Base-by-base conservation (phyloP, 2,113 vertebrate genomes). In the Entomyzon cyanotis region DNA sequence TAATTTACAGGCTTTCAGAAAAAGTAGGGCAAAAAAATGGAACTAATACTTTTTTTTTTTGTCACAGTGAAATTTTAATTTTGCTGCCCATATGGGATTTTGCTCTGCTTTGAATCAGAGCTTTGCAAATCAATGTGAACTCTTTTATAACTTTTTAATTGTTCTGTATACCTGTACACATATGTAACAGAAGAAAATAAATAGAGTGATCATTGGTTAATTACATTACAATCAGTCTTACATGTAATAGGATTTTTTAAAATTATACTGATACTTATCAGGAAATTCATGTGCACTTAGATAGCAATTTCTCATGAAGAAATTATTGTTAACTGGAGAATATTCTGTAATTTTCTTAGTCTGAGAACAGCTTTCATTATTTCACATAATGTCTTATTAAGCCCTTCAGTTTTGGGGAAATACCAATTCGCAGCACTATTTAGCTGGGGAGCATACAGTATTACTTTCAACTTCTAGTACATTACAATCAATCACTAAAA, bases 1-100 rank as follows among this genome's bases (percentile, higher is more conserved):
- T 93, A 92, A 96, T 93, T 93, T 95, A 90, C 44, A 88, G 71
- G 47, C 85, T 92, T 91, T 91, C 90, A 90, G 56, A 74, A 91
- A 89, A 95, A 88, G 82, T 92, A 95, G 92, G 87, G 39, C 78
- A 94, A 92, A 95, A 91, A 94, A 93, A 71, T 22, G 41, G 55
- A 94, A 87, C 68, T 55, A 82, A 86, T 80, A 80, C 4, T 0
- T 37, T 78, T n/a, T 59, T 58, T 37, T 90, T 84, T 74, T 71
- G 5, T 77, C 28, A 89, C 27, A 55, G 37, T 85, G 71, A 24
- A 67, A 65, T 88, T 94, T 92, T 86, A 73, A 84, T 95, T 95
- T 83, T 90, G 64, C 59, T 90, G 42, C 33, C 60, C 87, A 86
- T 77, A 42, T 95, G 93, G 75, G 78, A 76, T 91, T 97, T 95